These are phyloP conservation scores for Neoarius graeffei DNA, from an alignment of 2,113 vertebrate species.

Conservation along the genomic window DNA sequence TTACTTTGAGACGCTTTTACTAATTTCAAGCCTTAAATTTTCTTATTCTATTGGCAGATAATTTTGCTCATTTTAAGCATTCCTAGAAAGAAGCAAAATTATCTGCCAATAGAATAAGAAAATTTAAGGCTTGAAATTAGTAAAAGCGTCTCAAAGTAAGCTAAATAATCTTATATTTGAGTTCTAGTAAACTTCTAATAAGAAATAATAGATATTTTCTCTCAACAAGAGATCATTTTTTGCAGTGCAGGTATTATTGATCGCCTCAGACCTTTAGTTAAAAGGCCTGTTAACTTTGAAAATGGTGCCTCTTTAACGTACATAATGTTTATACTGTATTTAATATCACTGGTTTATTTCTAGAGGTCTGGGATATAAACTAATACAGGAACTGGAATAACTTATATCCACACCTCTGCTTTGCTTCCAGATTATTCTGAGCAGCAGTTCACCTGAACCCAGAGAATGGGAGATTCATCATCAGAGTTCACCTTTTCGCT, in stretches of 20 bases:
- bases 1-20: too few species aligned
- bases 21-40: too few species aligned
- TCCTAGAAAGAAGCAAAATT: too few species aligned
- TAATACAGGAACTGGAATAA: background rate
- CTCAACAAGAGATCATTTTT: too few species aligned
- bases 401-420: background rate
- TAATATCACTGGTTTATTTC: background rate
- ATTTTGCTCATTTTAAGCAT: too few species aligned
- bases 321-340: background rate
- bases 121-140: too few species aligned
- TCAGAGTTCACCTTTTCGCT: slow-evolving; percentile 72
- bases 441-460: slow-evolving; percentile 40
- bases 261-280: background rate
- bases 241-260: background rate
- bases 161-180: too few species aligned
- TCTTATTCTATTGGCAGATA: too few species aligned
- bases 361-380: background rate
- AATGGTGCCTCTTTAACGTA: background rate
- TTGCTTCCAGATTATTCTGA: background rate
- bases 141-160: too few species aligned
- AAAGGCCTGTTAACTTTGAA: background rate
- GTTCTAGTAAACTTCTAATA: too few species aligned
- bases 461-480: slow-evolving; percentile 73
- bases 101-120: too few species aligned
- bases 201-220: too few species aligned